phyloP scores from a whole-genome alignment of 2,888 invertebrate species.

The Laspeyria flexula region DNA sequence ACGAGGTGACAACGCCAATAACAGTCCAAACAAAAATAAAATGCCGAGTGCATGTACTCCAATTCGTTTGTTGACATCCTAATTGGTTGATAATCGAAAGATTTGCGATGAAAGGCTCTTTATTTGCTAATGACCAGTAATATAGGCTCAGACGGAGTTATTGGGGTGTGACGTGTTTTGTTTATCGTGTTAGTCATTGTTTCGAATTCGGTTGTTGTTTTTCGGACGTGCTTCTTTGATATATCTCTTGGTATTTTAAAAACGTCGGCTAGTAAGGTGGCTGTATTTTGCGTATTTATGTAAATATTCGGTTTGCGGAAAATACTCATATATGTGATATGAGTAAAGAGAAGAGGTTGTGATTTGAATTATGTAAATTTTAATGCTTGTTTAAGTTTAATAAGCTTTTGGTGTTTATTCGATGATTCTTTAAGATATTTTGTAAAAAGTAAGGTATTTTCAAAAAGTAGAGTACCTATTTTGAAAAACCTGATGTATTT shows the following conservation, averaged over 20 bases:
- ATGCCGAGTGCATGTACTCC: slow-evolving; percentile 11
- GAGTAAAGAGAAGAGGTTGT: no score
- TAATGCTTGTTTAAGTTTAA: no score
- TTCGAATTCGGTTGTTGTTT: slow-evolving; percentile 5
- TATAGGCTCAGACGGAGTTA: slow-evolving; percentile 2
- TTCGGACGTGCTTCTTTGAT: slow-evolving; percentile 1
- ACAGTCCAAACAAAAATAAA: slow-evolving; percentile 22
- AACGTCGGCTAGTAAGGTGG: background rate
- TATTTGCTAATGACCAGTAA: slow-evolving; percentile 35
- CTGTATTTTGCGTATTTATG: background rate
- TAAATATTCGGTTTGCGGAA: background rate
- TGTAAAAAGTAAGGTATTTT: no score
- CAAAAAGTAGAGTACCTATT: no score
- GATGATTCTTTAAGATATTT: no score
- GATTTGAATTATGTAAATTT: no score
- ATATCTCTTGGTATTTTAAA: background rate
- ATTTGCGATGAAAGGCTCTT: slow-evolving; percentile 22
- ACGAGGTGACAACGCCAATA: slow-evolving; percentile 6
- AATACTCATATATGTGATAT: no score
- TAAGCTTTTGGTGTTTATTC: no score
- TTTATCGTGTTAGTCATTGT: slow-evolving; percentile 2
- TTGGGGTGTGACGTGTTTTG: slow-evolving; percentile 5
- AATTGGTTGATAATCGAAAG: slow-evolving; percentile 24
- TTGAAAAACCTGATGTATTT: no score
- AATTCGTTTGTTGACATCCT: slow-evolving; percentile 10